A percentile compares a stretch with the other conserved stretches of the same genome.
These are phyloP conservation scores for Drosophila picticornis DNA, from an alignment of 2,888 invertebrate genomes.

Conservation along the genomic window DNA sequence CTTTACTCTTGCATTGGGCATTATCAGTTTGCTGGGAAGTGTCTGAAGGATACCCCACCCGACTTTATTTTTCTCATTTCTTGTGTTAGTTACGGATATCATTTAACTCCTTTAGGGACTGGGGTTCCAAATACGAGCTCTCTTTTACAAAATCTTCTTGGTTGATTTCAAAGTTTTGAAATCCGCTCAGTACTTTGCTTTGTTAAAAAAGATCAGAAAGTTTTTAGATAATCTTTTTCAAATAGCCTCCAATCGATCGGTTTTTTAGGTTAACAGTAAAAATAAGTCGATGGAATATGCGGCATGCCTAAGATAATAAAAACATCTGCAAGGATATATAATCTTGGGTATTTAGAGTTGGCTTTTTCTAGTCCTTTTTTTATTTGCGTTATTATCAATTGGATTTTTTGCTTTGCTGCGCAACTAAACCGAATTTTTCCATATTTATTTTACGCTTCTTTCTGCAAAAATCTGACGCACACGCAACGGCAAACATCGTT, in stretches of 20 bases:
- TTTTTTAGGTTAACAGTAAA: not conserved
- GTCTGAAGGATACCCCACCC: not conserved
- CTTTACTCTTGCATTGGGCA: not conserved
- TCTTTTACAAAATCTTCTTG: not conserved
- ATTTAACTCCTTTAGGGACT: not conserved
- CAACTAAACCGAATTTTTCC: conserved; percentile 42
- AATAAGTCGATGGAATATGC: not conserved
- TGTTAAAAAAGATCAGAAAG: too few species aligned
- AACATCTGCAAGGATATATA: not conserved
- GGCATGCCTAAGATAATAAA: not conserved
- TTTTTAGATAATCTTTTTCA: too few species aligned
- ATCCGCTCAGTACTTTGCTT: too few species aligned
- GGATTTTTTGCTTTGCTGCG: conserved; percentile 26
- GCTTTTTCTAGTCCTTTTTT: conserved; percentile 4
- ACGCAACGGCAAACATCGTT: conserved; percentile 40
- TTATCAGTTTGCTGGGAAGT: not conserved
- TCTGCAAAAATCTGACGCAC: conserved; percentile 60
- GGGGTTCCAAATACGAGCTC: not conserved
- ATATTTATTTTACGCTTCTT: conserved; percentile 59
- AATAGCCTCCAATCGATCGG: not conserved
- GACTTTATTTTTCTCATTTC: not conserved
- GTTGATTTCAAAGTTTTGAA: too few species aligned
- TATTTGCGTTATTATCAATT: conserved; percentile 34
- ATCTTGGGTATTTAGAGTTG: not conserved
- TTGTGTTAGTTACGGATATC: not conserved